These are phyloP conservation scores for Macropus fuliginosus DNA, from an alignment of 2,797 vertebrate genomes.

Conservation along the genomic window DNA sequence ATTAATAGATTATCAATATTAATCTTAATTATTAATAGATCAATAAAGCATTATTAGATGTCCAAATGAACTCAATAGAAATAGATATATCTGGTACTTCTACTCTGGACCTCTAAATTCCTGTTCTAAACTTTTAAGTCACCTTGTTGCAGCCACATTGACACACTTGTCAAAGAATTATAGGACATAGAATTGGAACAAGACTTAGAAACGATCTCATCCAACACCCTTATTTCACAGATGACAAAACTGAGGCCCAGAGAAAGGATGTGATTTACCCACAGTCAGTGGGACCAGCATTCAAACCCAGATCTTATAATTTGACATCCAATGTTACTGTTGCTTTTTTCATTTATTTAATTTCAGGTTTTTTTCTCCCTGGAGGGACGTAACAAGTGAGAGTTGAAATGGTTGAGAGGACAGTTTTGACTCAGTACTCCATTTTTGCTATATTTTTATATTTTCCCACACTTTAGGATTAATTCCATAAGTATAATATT, in stretches of 20 bases:
- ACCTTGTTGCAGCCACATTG: neutral
- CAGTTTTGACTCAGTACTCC: neutral
- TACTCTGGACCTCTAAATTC: neutral
- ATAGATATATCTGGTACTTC: neutral
- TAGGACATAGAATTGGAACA: neutral
- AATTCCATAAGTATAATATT: neutral
- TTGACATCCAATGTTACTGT: neutral
- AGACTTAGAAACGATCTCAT: neutral
- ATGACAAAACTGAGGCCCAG: neutral
- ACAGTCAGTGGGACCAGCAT: neutral
- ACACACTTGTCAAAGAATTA: neutral
- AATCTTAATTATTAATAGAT: too few species aligned
- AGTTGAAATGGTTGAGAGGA: neutral
- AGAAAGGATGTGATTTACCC: neutral
- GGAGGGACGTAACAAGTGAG: neutral
- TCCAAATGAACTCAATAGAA: neutral
- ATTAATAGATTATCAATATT: too few species aligned
- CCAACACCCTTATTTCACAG: neutral
- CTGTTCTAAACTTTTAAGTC: neutral
- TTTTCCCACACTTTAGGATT: neutral
- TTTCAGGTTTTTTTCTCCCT: neutral
- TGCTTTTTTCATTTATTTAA: neutral
- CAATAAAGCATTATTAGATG: neutral
- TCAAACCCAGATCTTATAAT: neutral
- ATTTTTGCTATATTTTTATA: neutral